Base-by-base conservation (phyloP, 2,888 invertebrate genomes). In the Gerris lacustris region DNA sequence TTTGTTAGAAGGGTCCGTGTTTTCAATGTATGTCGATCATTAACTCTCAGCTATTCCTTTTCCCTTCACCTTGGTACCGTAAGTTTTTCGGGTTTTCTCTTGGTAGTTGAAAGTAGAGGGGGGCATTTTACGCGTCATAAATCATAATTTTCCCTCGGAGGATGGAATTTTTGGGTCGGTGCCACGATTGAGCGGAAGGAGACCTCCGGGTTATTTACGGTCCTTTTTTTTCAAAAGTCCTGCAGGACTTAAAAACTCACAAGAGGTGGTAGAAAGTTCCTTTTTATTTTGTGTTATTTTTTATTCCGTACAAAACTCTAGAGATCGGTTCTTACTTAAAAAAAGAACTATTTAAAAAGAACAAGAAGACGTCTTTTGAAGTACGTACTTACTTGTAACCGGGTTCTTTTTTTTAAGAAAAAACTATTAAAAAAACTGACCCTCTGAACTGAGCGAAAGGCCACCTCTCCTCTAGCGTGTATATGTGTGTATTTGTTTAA, bases 171-270 rank as follows among this genome's bases (percentile, higher is more conserved):
- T 55, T 55, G 55, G 55, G 55, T 55, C 11, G 9, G 9, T 55
- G 55, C 55, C 55, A 55, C 55, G 55, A 15, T 11, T 55, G 11
- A 9, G 55, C 55, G 55, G 55, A 55, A 55, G 55, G 15, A 31
- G 31, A 55, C 55, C 55, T 15, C 55, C 55, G 55, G 55, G 55
- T 55, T 55, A 55, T 55, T 55, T 55, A 55, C 55, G 55, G 55
- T 55, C 55, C 15, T 55, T 55, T 55, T 55, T 11, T 11, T 11
- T 15, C 55, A 55, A 9, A 11, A 55, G 55, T 11, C 31, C 55
- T 55, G 55, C 55, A 55, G 55, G 55, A 55, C 55, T 9, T 15
- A 55, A 55, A 15, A 31, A 31, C 31, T 31, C 31, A 31, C 31
- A 31, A 31, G 31, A 31, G 31, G 31, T 31, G 55, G 15, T 55